phyloP scores from a whole-genome alignment of 1,140 invertebrate genomes.

The Zaprionus davidi region DNA sequence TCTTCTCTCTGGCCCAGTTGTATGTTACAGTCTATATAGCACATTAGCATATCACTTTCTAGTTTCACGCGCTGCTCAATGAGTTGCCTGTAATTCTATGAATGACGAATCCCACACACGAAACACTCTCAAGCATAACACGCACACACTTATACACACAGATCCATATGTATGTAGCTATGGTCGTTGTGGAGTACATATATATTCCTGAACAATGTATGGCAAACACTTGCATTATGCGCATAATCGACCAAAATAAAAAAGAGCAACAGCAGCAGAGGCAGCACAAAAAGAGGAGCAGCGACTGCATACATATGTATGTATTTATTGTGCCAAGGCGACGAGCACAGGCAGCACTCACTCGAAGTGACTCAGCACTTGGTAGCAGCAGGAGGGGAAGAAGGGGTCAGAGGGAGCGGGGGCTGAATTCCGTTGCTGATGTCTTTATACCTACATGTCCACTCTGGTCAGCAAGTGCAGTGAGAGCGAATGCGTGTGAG shows the following conservation, averaged over 20 bases:
- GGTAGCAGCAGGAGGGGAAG: slow-evolving; percentile 4
- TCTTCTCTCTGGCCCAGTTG: background rate
- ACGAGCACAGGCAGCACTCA: slow-evolving; percentile 21
- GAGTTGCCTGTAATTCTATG: slow-evolving; percentile 41
- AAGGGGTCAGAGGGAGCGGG: background rate
- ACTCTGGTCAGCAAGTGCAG: slow-evolving; percentile 9
- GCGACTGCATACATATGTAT: slow-evolving; percentile 58
- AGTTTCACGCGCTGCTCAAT: slow-evolving; percentile 28
- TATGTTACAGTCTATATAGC: background rate
- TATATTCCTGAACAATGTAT: slow-evolving; percentile 39
- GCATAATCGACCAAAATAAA: slow-evolving; percentile 61
- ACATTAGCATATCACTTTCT: background rate
- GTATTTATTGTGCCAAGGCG: slow-evolving; percentile 76
- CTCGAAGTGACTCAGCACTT: slow-evolving; percentile 46
- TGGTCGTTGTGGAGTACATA: slow-evolving; percentile 26
- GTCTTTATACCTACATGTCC: slow-evolving; percentile 36
- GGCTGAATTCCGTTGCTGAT: slow-evolving; percentile 33
- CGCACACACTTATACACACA: slow-evolving; percentile 18
- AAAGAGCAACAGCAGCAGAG: background rate
- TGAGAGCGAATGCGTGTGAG: background rate
- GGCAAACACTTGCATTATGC: slow-evolving; percentile 73
- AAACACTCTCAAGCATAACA: slow-evolving; percentile 31
- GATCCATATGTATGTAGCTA: slow-evolving; percentile 22
- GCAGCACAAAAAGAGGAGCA: slow-evolving; percentile 11
- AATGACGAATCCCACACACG: slow-evolving; percentile 59